A percentile compares a stretch with the other conserved stretches of the same genome.
Evolutionary conservation across 2,888 invertebrate species (phyloP).

Genomic region (Xanthia icteritia): DNA sequence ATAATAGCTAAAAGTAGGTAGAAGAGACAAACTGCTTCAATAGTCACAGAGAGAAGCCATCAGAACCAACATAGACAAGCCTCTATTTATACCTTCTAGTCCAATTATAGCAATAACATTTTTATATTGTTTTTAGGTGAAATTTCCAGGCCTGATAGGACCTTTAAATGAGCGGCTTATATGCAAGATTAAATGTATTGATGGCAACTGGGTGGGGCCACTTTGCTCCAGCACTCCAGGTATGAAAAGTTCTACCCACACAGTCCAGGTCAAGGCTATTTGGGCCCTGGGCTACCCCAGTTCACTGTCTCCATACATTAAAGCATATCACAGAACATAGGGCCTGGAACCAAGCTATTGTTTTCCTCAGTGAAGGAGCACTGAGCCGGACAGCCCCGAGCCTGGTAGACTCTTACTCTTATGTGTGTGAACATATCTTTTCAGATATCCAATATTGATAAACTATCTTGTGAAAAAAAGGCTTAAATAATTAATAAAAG

Average conservation of each 20-base stretch:
- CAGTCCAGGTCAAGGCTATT: not conserved
- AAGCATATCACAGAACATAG: not conserved
- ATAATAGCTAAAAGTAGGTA: not conserved
- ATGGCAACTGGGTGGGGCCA: constrained; percentile 96
- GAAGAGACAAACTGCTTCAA: not conserved
- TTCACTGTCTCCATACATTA: not conserved
- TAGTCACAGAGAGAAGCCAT: not conserved
- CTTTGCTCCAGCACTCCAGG: constrained; percentile 94
- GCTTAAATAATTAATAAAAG: not conserved
- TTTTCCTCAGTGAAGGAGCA: not conserved
- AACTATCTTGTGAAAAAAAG: not conserved
- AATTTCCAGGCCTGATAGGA: constrained; percentile 94
- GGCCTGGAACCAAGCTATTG: not conserved
- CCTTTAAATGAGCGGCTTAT: constrained; percentile 93
- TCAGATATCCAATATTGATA: not conserved
- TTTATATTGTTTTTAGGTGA: constrained; percentile 85
- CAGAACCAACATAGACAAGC: not conserved
- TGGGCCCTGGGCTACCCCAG: not conserved
- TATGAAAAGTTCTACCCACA: constrained; percentile 71
- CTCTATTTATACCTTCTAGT: not conserved
- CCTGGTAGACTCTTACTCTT: not conserved
- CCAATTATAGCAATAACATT: not conserved
- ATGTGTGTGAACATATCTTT: not conserved
- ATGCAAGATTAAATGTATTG: constrained; percentile 96
- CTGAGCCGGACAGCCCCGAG: not conserved